A percentile compares a stretch with the other conserved stretches of the same genome.
Conservation (phyloP, 2,888 invertebrate species). For the Tetanocera ferruginea region DNA sequence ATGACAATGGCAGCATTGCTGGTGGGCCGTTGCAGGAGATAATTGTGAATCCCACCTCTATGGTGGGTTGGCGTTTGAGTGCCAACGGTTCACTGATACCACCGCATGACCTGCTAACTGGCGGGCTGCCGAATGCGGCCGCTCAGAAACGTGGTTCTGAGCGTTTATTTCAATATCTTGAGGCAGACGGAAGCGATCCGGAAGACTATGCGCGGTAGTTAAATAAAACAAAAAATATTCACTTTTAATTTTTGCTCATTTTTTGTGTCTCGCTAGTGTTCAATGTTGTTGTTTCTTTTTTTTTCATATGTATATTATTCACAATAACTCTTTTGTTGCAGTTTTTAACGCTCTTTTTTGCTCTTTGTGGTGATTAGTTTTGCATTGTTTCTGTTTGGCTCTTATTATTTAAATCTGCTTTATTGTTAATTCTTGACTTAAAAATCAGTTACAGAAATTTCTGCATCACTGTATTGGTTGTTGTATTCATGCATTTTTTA, state of each 20-base stretch:
- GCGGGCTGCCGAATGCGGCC: slow-evolving; percentile 65
- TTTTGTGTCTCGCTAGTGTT: slow-evolving; percentile 39
- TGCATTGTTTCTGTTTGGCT: neutral
- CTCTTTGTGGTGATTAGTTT: neutral
- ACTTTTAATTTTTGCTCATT: slow-evolving; percentile 16
- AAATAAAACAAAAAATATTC: slow-evolving; percentile 43
- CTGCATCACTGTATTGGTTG: too few species aligned
- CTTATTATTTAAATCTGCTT: neutral
- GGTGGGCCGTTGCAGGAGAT: slow-evolving; percentile 69
- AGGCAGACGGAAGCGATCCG: slow-evolving; percentile 81
- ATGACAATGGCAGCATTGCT: slow-evolving; percentile 63
- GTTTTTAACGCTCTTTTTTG: neutral
- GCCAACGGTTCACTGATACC: slow-evolving; percentile 69
- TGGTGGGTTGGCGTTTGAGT: slow-evolving; percentile 70
- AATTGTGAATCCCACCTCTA: slow-evolving; percentile 68
- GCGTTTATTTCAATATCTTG: slow-evolving; percentile 80
- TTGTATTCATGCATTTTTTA: too few species aligned
- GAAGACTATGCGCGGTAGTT: slow-evolving; percentile 71
- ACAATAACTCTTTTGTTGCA: neutral
- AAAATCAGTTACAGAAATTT: too few species aligned
- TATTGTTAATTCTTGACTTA: too few species aligned
- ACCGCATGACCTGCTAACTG: slow-evolving; percentile 68
- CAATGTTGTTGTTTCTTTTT: slow-evolving; percentile 30
- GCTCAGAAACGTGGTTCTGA: slow-evolving; percentile 75
- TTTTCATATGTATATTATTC: neutral